Evolutionary conservation across 2,888 invertebrate species (phyloP), one percentile per base, ranked within the genome.

Genomic region (Pristionchus entomophagus): DNA sequence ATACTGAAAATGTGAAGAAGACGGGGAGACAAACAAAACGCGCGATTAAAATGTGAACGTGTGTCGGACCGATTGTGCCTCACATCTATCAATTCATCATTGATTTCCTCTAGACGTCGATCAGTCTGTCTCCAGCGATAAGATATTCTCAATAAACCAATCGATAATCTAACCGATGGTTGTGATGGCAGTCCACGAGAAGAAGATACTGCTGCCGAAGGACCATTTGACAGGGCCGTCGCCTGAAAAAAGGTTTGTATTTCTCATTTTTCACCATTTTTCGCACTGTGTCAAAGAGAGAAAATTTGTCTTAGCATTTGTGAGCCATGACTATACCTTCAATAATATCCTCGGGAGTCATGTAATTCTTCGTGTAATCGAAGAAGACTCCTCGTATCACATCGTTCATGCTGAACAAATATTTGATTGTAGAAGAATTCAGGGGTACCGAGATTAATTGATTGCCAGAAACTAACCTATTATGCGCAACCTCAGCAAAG

Each of bases 151-250:
- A n/a, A n/a, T n/a, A n/a, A n/a, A n/a, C n/a, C n/a, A n/a, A n/a
- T n/a, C n/a, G n/a, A n/a, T n/a, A n/a, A n/a, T 38, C 83, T 22
- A 0, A 92, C 93, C 93, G 49, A 93, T 93, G 26, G 93, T 93
- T 14, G 93, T 93, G 86, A 94, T 93, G 32, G 93, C 93, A 19
- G 93, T 93, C 91, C 92, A 93, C 10, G 93, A 92, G 87, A 93
- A 93, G 90, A 93, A 93, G 17, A 93, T 90, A 86, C 91, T 91
- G 32, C 92, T 89, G 53, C 91, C 91, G 88, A 93, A 93, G 32
- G 91, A 91, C 93, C 93, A 93, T 88, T 93, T 93, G 78, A 90
- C 87, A 10, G 91, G 91, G 69, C 92, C 92, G 49, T 84, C 84
- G 32, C 84, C 84, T 84, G 29, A 19, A 62, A 41, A 35, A 35